Base-by-base conservation (phyloP, 2,888 invertebrate species). In the Plebejus anna region DNA sequence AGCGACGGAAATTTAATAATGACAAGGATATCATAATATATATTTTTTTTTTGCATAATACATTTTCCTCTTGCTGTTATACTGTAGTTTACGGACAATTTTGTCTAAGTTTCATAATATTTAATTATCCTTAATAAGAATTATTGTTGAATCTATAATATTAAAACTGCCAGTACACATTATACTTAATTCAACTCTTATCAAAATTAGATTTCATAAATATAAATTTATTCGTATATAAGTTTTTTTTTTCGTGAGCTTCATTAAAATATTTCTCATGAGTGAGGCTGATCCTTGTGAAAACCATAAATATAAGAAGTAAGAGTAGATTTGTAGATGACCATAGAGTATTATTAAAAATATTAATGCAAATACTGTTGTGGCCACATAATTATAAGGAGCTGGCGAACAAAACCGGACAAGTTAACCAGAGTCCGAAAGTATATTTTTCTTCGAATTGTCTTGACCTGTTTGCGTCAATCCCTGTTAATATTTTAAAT, bases 121-220 rank as follows among this genome's bases (percentile, higher is more conserved):
- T 32, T 61, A 13, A 66, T 66, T 32, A 66, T 28, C 66, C 66
- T 32, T 66, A 66, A 4, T 32, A 32, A 16, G 61, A 22, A 66
- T 32, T 11, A 66, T 36, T 66, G 5, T 66, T 66, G 11, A 66
- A 16, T 16, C 32, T 66, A 36, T 66, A 66, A 66, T 4, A 73
- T 47, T 72, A 28, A 72, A 73, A 73, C 73, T 73, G 73, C 73
- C 73, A 51, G 28, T 72, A 55, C 51, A 66, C 66, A 66, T 66
- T 9, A 22, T 22, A 22, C 22, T 28, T 4, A 28, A 28, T 13
- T 9, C 13, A 13, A 36, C 13, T 36, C 32, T 32, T 66, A 32
- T 61, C 59, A 61, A 66, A 66, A 32, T 13, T 36, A 13, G 16
- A 66, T 59, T 59, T 59, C 22, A 22, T 22, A 59, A n/a, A 22